Evolutionary conservation across 2,888 invertebrate genomes (phyloP).

Genomic region (Polylopha cassiicola): DNA sequence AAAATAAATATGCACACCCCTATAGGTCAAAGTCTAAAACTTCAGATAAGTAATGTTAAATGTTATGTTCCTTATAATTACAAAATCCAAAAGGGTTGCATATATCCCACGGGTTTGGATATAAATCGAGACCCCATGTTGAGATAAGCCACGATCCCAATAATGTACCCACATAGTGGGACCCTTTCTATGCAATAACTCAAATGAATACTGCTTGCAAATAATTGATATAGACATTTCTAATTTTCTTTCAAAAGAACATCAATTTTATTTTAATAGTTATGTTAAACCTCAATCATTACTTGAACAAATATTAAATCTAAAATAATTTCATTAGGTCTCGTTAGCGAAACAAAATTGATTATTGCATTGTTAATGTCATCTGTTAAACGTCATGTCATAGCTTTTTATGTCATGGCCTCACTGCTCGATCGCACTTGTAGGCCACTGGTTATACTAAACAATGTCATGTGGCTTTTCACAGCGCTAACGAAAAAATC

Average conservation of each 20-base stretch:
- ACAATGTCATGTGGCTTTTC: constrained; percentile 74
- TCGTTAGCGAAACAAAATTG: constrained; percentile 13
- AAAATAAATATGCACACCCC: too few species aligned
- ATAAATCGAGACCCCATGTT: constrained; percentile 67
- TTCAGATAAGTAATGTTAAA: constrained; percentile 10
- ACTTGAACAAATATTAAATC: too few species aligned
- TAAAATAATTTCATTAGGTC: constrained; percentile 6
- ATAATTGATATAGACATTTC: too few species aligned
- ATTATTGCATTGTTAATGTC: constrained; percentile 50
- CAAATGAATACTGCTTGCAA: constrained; percentile 26
- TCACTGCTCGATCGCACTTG: constrained; percentile 70
- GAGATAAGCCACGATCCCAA: constrained; percentile 59
- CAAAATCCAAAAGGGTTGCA: constrained; percentile 52
- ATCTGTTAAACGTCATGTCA: constrained; percentile 30
- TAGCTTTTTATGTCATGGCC: constrained; percentile 69
- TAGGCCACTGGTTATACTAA: constrained; percentile 67
- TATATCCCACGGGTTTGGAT: constrained; percentile 70
- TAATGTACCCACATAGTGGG: constrained; percentile 69
- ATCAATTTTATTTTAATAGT: constrained; percentile 3
- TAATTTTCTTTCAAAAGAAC: too few species aligned
- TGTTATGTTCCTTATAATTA: constrained; percentile 27
- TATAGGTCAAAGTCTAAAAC: too few species aligned
- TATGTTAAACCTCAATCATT: too few species aligned
- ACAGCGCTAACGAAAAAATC: constrained; percentile 57
- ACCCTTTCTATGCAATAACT: constrained; percentile 54